Conservation (phyloP, 1,140 invertebrate species). For the Drosophila prosaltans region DNA sequence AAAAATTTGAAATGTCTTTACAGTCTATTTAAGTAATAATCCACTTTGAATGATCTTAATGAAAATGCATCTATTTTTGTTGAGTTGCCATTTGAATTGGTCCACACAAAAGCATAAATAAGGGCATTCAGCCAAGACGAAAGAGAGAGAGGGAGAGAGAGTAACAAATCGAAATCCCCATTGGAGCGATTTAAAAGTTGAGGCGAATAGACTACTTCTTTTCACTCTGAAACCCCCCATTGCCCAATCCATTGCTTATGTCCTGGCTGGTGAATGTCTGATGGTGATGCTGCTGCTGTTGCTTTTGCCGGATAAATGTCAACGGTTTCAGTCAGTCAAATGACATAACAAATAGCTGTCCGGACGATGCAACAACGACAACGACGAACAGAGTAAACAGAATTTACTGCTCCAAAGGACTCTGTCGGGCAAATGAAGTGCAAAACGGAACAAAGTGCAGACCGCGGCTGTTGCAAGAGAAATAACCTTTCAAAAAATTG, state of each 20-base stretch:
- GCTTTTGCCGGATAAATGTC: slow-evolving; percentile 69
- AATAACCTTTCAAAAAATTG: slow-evolving; percentile 78
- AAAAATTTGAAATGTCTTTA: too few species aligned
- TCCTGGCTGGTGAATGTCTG: slow-evolving; percentile 27
- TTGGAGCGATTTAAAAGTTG: slow-evolving; percentile 64
- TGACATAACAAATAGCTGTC: slow-evolving; percentile 74
- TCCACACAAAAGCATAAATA: slow-evolving; percentile 6
- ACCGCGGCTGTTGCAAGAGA: slow-evolving; percentile 64
- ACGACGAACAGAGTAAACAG: slow-evolving; percentile 62
- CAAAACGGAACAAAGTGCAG: slow-evolving; percentile 69
- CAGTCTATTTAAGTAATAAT: background rate
- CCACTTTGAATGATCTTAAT: background rate
- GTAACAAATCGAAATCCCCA: slow-evolving; percentile 42
- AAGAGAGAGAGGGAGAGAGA: background rate
- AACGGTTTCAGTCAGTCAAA: slow-evolving; percentile 65
- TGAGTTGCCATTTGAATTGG: slow-evolving; percentile 19
- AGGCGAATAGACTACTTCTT: slow-evolving; percentile 10
- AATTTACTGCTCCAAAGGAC: slow-evolving; percentile 64
- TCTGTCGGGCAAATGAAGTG: slow-evolving; percentile 65
- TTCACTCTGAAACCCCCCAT: background rate
- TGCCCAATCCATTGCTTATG: slow-evolving; percentile 27
- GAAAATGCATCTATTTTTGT: background rate
- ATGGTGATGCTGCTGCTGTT: slow-evolving; percentile 20
- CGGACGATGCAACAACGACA: slow-evolving; percentile 52
- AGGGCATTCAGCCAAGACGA: slow-evolving; percentile 6